These are phyloP conservation scores for Orcinus orca DNA, from an alignment of 2,113 vertebrate genomes.

Conservation along the genomic window DNA sequence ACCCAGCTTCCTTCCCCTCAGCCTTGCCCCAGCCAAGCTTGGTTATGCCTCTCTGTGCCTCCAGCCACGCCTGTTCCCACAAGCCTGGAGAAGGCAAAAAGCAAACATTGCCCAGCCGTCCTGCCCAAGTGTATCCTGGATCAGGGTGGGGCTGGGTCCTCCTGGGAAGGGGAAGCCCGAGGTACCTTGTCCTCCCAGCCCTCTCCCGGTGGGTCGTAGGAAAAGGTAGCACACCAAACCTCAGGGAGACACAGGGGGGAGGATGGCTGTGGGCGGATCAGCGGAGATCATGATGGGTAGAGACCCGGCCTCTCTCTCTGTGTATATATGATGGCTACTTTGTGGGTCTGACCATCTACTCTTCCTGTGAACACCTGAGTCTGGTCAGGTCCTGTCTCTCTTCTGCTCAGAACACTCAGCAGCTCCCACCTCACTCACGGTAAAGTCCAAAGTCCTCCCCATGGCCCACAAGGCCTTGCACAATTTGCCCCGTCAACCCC, in stretches of 20 bases:
- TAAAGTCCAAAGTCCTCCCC: not conserved
- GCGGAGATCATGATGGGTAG: not conserved
- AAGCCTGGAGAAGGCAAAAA: not conserved
- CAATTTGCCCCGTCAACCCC: not conserved
- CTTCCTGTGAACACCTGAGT: not conserved
- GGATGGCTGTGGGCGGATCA: not conserved
- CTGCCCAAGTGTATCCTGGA: not conserved
- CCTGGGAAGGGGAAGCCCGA: not conserved
- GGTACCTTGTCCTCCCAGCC: not conserved
- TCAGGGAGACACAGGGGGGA: accelerated
- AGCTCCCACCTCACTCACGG: not conserved
- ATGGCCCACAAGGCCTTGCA: not conserved
- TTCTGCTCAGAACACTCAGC: not conserved
- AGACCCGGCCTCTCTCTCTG: not conserved
- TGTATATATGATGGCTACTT: not conserved
- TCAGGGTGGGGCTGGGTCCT: not conserved
- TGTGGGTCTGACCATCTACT: not conserved
- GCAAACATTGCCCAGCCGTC: not conserved
- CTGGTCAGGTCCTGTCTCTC: not conserved
- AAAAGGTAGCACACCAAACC: not conserved
- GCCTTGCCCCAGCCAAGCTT: not conserved
- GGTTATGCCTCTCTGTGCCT: not conserved
- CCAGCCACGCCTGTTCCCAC: not conserved
- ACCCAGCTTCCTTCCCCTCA: not conserved
- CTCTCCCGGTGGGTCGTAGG: not conserved